Evolutionary conservation across 1,140 invertebrate genomes (phyloP).

Genomic region (Drosophila baimaii): DNA sequence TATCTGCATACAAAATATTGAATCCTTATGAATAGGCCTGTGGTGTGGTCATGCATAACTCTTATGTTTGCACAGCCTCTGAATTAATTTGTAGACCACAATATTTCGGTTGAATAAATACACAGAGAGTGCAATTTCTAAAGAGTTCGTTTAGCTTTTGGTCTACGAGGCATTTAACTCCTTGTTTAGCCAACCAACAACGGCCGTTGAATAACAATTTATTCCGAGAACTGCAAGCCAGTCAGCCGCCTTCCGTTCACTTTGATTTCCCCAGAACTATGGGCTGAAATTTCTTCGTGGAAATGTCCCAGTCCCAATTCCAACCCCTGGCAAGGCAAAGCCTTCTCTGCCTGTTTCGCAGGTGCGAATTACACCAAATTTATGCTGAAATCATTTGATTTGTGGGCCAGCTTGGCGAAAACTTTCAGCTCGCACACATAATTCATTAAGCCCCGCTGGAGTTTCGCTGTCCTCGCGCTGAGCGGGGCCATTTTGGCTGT

Average conservation of each 20-base stretch:
- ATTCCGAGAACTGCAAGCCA: constrained; percentile 13
- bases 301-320: constrained; percentile 5
- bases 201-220: constrained; percentile 1
- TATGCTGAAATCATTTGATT: constrained; percentile 58
- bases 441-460: constrained; percentile 48
- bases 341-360: constrained; percentile 11
- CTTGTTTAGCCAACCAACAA: background rate
- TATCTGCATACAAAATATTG: background rate
- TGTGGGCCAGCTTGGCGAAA: constrained; percentile 32
- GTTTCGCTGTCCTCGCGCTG: constrained; percentile 13
- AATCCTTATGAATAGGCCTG: constrained; percentile 3
- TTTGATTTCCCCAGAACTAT: constrained; percentile 13
- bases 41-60: constrained; percentile 1
- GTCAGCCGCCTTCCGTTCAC: background rate
- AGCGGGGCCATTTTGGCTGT: constrained; percentile 39
- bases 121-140: background rate
- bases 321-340: background rate
- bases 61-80: constrained; percentile 8
- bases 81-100: constrained; percentile 8
- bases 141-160: too few species aligned
- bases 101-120: constrained; percentile 26
- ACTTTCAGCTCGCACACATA: constrained; percentile 54
- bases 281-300: constrained; percentile 3
- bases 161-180: constrained; percentile 5
- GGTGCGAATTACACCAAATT: constrained; percentile 50